Evolutionary conservation across 2,888 invertebrate species (phyloP), one percentile per base, ranked within the genome.

Genomic region (Sinelater perroti): DNA sequence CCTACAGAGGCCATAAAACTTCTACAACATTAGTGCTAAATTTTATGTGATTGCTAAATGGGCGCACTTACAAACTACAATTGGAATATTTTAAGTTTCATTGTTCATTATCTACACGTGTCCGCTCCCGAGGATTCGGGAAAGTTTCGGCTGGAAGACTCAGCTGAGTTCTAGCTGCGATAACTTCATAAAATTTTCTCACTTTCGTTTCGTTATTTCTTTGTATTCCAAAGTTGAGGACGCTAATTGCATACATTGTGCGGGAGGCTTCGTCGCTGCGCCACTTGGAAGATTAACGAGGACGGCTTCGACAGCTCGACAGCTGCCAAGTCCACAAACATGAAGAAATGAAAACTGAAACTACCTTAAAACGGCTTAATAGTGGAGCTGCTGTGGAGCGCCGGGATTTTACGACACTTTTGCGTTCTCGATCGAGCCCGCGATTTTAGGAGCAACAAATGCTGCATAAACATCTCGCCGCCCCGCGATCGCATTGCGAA

Each of bases 81-180:
- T 33, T 47, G 7, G 28, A 33, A 44, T 30, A 30, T 30, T 44
- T 42, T 44, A 44, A 44, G n/a, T 28, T n/a, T 28, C 17, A 44
- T 44, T 44, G 30, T 44, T 44, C 44, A 44, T 44, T 44, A 44
- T 44, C 44, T 44, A 30, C 44, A 44, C 44, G 44, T 30, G 44
- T 14, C 18, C 18, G 24, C n/a, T 8, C 24, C 4, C 1, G 21
- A 24, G n/a, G 14, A 40, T 7, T 7, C 24, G 7, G n/a, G 13
- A 24, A 28, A 40, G 24, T 14, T 20, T 14, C 4, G 21, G 21
- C 13, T 7, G 24, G 26, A 40, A 40, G 40, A 13, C 14, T n/a
- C n/a, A 8, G 7, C 14, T 3, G 26, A 24, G 26, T 40, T n/a
- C 24, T 24, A 13, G 13, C 14, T 40, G 40, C 14, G 40, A 40